phyloP scores from a whole-genome alignment of 1,140 invertebrate genomes.

The Drosophila triauraria region DNA sequence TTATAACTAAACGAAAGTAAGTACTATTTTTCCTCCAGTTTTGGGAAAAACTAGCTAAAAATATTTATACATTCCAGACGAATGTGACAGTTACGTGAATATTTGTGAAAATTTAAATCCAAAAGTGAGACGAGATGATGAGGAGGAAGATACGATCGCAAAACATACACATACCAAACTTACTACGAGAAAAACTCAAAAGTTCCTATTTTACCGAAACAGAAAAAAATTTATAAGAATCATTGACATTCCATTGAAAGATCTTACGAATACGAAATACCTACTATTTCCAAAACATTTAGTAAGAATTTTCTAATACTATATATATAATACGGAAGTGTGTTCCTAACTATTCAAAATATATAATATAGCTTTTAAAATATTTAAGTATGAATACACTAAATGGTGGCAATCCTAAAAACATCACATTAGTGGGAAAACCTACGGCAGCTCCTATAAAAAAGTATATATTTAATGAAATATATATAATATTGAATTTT shows the following conservation, averaged over 20 bases:
- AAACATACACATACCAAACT: slow-evolving; percentile 32
- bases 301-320: slow-evolving; percentile 54
- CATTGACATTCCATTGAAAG: slow-evolving; percentile 58
- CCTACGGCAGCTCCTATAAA: slow-evolving; percentile 28
- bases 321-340: slow-evolving; percentile 59
- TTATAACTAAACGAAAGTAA: slow-evolving; percentile 34
- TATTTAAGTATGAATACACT: slow-evolving; percentile 33
- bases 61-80: slow-evolving; percentile 19
- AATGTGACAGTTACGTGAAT: slow-evolving; percentile 1
- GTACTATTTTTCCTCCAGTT: not conserved
- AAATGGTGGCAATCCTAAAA: slow-evolving; percentile 35
- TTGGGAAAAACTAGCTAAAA: not conserved
- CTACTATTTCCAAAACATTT: slow-evolving; percentile 24
- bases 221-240: slow-evolving; percentile 19
- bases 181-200: slow-evolving; percentile 66
- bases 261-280: slow-evolving; percentile 26
- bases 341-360: slow-evolving; percentile 79
- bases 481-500: slow-evolving; percentile 35
- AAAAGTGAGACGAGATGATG: slow-evolving; percentile 7
- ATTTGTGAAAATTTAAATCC: not conserved
- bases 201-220: slow-evolving; percentile 75
- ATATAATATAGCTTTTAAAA: slow-evolving; percentile 57
- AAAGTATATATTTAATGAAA: slow-evolving; percentile 17
- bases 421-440: slow-evolving; percentile 3
- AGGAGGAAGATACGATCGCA: slow-evolving; percentile 8